Conservation (phyloP, 2,888 invertebrate genomes). For the Fabriciana adippe region DNA sequence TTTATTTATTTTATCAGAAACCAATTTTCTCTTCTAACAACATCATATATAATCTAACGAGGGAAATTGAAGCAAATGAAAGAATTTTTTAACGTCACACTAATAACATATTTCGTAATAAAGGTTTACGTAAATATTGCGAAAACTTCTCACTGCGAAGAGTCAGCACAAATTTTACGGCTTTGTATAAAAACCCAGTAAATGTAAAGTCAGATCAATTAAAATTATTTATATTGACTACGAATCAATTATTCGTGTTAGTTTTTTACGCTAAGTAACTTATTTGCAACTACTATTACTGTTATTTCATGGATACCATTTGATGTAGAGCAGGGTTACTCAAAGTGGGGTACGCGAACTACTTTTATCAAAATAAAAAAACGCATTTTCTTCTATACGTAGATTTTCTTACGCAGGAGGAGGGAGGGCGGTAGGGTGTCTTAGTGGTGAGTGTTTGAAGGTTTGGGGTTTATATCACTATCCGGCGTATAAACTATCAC, state of each 20-base stretch:
- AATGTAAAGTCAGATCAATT: neutral
- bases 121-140: conserved; percentile 40
- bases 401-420: no score
- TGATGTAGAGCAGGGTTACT: no score
- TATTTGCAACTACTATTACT: no score
- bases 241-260: neutral
- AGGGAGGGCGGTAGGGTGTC: no score
- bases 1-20: no score
- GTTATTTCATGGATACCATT: no score
- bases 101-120: conserved; percentile 37
- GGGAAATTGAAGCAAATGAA: conserved; percentile 26
- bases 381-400: no score
- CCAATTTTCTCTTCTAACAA: neutral
- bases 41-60: conserved; percentile 9
- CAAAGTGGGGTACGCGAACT: no score
- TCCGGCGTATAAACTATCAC: no score
- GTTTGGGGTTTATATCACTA: no score
- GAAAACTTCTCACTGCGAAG: conserved; percentile 29
- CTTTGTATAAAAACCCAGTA: conserved; percentile 5
- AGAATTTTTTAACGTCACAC: conserved; percentile 19
- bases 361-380: no score
- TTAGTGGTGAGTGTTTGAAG: no score
- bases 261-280: neutral
- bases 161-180: neutral
- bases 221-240: neutral